Base-by-base conservation (phyloP, 2,797 vertebrate species). In the Oreochromis mossambicus region DNA sequence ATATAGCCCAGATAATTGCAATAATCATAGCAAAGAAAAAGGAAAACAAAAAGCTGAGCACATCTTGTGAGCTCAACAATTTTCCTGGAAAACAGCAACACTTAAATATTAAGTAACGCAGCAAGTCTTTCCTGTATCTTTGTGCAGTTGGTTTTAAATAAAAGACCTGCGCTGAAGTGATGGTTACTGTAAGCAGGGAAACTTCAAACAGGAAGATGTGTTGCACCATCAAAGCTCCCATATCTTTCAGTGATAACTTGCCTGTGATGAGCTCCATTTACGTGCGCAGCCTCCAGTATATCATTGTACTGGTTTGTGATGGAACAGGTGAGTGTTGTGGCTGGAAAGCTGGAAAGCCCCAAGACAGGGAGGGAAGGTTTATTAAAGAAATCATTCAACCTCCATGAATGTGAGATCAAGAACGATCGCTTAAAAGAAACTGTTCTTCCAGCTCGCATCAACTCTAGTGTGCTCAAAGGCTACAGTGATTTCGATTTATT, bases 1-100 rank as follows among this genome's bases (percentile, higher is more conserved):
- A 92, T 88, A 87, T 70, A 83, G 68, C 78, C 55, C 70, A 41
- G 89, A 93, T 92, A 91, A 92, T 91, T 82, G 84, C 82, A 91
- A 93, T 90, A 89, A 92, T 87, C 46, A 82, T 5, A 14, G 75
- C 5, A n/a, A 88, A 79, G 54, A 61, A 43, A n/a, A 43, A 51
- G 19, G 8, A 17, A 81, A 38, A 61, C 26, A 50, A 46, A 77
- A 81, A 50, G 21, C 43, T 1, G 43, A 80, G 52, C 34, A 13
- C 26, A 46, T 32, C 13, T 34, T 43, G 8, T 75, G 70, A 50
- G 26, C 70, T 5, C 24, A 73, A 73, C 68, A 1, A 3, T 77
- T 61, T 78, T 38, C 26, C 32, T 52, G 50, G 3, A 83, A 82
- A 73, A 24, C 70, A 26, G 55, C 14, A 38, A 63, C 17, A 14